phyloP scores from a whole-genome alignment of 2,113 vertebrate genomes.

The Crotalus horridus region DNA sequence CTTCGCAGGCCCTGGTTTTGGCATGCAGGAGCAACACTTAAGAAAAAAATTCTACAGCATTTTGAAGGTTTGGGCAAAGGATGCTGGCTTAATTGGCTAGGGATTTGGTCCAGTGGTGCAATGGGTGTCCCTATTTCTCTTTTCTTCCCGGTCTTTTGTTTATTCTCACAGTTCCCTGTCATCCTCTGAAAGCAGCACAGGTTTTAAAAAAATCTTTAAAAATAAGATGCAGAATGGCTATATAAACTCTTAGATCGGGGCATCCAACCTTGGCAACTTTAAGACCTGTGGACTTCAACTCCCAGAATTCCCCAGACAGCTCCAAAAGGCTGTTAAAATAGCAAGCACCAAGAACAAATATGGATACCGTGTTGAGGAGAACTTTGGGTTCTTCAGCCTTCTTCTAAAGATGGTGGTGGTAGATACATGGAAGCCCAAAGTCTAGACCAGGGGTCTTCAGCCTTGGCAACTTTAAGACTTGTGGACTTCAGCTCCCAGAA shows the following conservation, averaged over 20 bases:
- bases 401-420: background rate
- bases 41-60: background rate
- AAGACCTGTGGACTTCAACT: background rate
- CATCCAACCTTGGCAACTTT: background rate
- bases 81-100: background rate
- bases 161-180: background rate
- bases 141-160: background rate
- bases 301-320: background rate
- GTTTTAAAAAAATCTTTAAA: background rate
- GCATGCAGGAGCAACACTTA: background rate
- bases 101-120: background rate
- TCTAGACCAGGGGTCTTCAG: too few relatives aligned
- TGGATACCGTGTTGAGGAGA: background rate
- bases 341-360: background rate
- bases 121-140: background rate
- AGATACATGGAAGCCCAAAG: background rate
- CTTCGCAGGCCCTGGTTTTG: slow-evolving; percentile 16
- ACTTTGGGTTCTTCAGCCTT: background rate
- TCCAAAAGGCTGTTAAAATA: background rate
- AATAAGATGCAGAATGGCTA: background rate
- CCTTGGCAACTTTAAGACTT: too few relatives aligned
- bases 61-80: background rate
- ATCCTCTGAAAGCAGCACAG: background rate
- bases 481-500: too few relatives aligned
- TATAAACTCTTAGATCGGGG: background rate